Base-by-base conservation (phyloP, 2,888 invertebrate species). In the Reticulitermes lucifugus region DNA sequence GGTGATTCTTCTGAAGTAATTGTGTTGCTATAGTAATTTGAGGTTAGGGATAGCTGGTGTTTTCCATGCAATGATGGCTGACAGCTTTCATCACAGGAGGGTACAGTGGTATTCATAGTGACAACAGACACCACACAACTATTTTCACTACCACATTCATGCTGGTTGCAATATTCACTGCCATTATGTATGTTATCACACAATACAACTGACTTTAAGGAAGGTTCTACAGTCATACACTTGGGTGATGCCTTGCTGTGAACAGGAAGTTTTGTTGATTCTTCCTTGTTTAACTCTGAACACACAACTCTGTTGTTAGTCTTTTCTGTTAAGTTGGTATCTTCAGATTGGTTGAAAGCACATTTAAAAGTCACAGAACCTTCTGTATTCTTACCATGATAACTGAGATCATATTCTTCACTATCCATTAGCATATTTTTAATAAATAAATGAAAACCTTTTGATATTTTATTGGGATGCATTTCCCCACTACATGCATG, bases 401-500 rank as follows among this genome's bases (percentile, higher is more conserved):
- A 73, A 51, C 35, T 77, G n/a, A 29, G 43, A 55, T 46, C 83
- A 73, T 60, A 46, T 14, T 43, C 75, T 35, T 80, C 73, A 75
- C 41, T 41, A 82, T 75, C 80, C 25, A 55, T 59, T 41, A 83
- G 41, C 83, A 83, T 83, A 60, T 83, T 35, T 43, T 60, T 55
- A 77, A 83, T 12, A 75, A 83, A 83, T 21, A 75, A 73, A 43
- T 77, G 73, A 83, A 83, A 83, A 59, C n/a, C 59, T 77, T 83
- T 41, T 60, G 83, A 75, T 25, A 83, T 77, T 10, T 60, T 77
- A 22, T 83, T 75, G 35, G 75, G 75, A 75, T 75, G 75, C 18
- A 75, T 22, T 43, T 43, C 46, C 6, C 41, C 77, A 46, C 51
- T 46, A 22, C n/a, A 2, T 41, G 21, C 46, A 43, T 51, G 18